A percentile compares a stretch with the other conserved stretches of the same genome.
Evolutionary conservation across 30 jellyfish, hydroid and myxozoan species (phyloP).

Genomic region (Clytia hemisphaerica): DNA sequence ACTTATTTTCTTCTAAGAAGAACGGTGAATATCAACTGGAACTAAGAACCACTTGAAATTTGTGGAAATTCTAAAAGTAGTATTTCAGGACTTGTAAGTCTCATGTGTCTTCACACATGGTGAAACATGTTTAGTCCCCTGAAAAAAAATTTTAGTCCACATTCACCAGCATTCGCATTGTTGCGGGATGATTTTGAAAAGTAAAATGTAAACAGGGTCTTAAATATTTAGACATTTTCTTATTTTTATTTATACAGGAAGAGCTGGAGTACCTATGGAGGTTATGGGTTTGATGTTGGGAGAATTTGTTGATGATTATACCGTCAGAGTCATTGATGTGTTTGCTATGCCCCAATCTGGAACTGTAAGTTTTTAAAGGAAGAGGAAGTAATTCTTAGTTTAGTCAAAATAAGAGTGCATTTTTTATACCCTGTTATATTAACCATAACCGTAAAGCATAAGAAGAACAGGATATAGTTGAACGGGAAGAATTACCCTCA

Average conservation of each 20-base stretch:
- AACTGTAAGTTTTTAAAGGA: constrained; percentile 66
- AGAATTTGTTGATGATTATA: constrained; percentile 98
- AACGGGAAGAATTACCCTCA: no score
- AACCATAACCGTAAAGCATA: neutral
- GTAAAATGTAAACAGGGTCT: neutral
- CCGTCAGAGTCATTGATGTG: constrained; percentile 96
- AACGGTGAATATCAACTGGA: neutral
- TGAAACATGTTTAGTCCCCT: neutral
- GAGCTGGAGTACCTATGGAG: constrained; percentile 99
- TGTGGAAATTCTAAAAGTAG: neutral
- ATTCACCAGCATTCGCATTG: constrained; percentile 24
- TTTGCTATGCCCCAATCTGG: constrained; percentile 99
- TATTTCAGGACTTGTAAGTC: neutral
- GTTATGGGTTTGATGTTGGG: constrained; percentile 99
- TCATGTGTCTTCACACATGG: neutral
- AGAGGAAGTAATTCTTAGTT: no score
- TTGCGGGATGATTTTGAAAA: constrained; percentile 16
- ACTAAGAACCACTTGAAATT: neutral
- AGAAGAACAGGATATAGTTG: neutral
- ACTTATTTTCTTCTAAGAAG: neutral
- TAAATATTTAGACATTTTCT: no score
- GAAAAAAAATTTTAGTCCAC: neutral
- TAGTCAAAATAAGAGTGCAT: no score
- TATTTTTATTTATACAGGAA: constrained; percentile 36
- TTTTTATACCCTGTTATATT: neutral